Conservation (phyloP, 2,888 invertebrate genomes). For the Ormyrus thymus region DNA sequence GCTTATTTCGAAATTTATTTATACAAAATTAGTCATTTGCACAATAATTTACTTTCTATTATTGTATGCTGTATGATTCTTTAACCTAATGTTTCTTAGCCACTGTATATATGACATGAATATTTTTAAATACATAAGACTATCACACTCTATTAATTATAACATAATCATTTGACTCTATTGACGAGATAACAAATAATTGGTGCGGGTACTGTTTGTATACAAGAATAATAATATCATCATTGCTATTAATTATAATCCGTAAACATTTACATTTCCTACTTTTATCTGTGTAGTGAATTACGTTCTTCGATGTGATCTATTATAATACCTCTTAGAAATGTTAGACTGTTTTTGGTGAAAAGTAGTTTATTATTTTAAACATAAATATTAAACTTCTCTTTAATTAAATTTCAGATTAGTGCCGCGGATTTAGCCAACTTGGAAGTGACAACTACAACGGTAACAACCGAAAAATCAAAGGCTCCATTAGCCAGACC, state of each 20-base stretch:
- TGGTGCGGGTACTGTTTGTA: constrained; percentile 38
- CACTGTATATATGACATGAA: no score
- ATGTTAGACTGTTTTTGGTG: constrained; percentile 12
- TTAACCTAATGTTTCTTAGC: no score
- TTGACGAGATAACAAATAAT: constrained; percentile 15
- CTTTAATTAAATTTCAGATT: constrained; percentile 66
- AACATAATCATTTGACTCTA: neutral
- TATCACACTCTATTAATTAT: constrained; percentile 4
- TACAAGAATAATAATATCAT: constrained; percentile 26
- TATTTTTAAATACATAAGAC: neutral
- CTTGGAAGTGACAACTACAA: constrained; percentile 71
- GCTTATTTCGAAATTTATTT: neutral
- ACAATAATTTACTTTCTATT: constrained; percentile 4
- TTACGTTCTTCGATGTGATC: constrained; percentile 21
- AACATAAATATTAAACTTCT: constrained; percentile 7
- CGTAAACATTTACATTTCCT: constrained; percentile 1
- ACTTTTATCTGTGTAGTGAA: constrained; percentile 25
- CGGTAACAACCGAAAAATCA: constrained; percentile 72
- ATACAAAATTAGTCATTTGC: neutral
- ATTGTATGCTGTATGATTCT: neutral
- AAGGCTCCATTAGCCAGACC: constrained; percentile 72
- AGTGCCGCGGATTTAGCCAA: constrained; percentile 72
- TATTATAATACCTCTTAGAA: neutral
- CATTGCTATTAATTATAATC: constrained; percentile 19
- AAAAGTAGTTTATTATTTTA: constrained; percentile 23